Base-by-base conservation (phyloP, 2,797 vertebrate species). In the Phoeniculus purpureus region DNA sequence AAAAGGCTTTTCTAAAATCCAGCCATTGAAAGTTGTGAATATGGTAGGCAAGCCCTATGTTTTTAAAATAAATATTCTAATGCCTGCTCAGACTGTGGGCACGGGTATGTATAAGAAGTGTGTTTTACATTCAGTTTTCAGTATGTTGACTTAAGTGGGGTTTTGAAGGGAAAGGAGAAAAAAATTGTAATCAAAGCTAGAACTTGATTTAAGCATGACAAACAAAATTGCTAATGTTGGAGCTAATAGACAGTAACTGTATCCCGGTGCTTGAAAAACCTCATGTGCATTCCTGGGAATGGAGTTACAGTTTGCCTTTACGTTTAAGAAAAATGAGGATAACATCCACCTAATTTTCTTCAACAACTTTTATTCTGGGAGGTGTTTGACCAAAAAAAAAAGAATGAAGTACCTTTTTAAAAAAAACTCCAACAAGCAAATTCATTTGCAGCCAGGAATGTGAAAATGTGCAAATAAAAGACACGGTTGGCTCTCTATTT, bases 51-150 rank as follows among this genome's bases (percentile, higher is more conserved):
- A 89, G 81, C 58, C 70, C 78, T 75, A 61, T 92, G 94, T 79
- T 97, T 96, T 96, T 94, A 92, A 96, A 97, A 94, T 93, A 95
- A 96, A 94, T 90, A 89, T 43, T 92, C 87, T 93, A 92, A 90
- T 89, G 68, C 54, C 75, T 83, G 56, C 86, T 95, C 72, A 94
- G 80, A 94, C 94, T 89, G 77, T 85, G 54, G 45, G 37, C 70
- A 78, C 43, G 23, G 12, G 3, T 78, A 64, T 83, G 37, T 64
- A 90, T 60, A 89, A 71, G 74, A 90, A 37, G 50, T 77, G 48
- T 55, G 74, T 4, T 92, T 70, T 82, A 77, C 73, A 32, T 64
- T 72, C 62, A 93, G 74, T 92, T 92, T 94, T 71, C 62, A 59
- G 68, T 73, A 78, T 89, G 65, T 84, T 93, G 73, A 90, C 66